Evolutionary conservation across 37 sponge, comb jelly and placozoan species (phyloP).

Genomic region (Halichondria panicea): DNA sequence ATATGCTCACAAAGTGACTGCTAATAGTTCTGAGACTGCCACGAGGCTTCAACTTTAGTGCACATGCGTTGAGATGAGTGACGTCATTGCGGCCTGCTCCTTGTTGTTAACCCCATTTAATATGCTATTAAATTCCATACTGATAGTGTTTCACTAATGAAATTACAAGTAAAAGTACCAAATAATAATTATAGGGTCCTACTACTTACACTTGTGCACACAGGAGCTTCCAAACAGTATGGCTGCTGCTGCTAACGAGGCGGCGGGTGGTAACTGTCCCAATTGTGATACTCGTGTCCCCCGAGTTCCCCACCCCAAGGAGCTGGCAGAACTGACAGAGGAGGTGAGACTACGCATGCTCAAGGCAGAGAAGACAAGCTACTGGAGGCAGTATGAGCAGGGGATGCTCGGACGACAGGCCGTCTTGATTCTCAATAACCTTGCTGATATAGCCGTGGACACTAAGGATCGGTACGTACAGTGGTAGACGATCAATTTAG

Average conservation of each 20-base stretch:
- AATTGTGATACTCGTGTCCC: slow-evolving; percentile 55
- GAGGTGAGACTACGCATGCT: slow-evolving; percentile 74
- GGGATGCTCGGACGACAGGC: slow-evolving; percentile 88
- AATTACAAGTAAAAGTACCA: too few species aligned
- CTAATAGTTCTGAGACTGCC: too few species aligned
- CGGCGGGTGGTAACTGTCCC: slow-evolving; percentile 7
- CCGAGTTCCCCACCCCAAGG: slow-evolving; percentile 66
- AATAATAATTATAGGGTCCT: too few species aligned
- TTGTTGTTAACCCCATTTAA: too few species aligned
- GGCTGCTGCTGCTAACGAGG: neutral
- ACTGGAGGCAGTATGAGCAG: slow-evolving; percentile 93
- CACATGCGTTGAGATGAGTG: too few species aligned
- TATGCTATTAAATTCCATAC: too few species aligned
- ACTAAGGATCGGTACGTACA: slow-evolving; percentile 55
- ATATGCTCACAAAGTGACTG: too few species aligned
- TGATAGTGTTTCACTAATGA: too few species aligned
- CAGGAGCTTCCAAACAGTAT: too few species aligned
- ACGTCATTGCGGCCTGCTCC: too few species aligned
- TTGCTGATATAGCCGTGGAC: slow-evolving; percentile 81
- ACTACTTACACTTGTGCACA: too few species aligned
- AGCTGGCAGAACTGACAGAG: slow-evolving; percentile 81
- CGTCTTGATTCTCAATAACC: slow-evolving; percentile 65
- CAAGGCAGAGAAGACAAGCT: slow-evolving; percentile 91
- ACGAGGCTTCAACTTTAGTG: too few species aligned
- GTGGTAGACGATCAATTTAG: neutral